Base-by-base conservation (phyloP, 2,888 invertebrate species). In the Rotaria macrura region DNA sequence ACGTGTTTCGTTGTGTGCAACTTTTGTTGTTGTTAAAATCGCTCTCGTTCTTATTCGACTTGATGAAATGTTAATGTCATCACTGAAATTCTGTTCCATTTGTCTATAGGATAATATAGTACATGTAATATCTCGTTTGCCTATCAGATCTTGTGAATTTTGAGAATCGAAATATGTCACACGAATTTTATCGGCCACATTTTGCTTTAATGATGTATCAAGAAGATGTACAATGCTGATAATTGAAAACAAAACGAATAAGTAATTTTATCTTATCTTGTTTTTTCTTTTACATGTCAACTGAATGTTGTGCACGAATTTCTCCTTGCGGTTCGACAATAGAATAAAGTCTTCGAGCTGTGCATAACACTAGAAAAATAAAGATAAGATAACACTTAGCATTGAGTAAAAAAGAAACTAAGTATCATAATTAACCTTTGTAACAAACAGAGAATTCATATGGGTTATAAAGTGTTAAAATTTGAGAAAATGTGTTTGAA, bases 271-370 rank as follows among this genome's bases (percentile, higher is more conserved):
- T 54, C 1, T 25, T 14, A 54, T 6, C 6, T 54, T 1, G 47
- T 25, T 65, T 34, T 34, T 49, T 49, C 49, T 49, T 12, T 65
- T 65, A 65, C 65, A 20, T 65, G n/a, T 79, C 79, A 25, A 79
- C 79, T 43, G 79, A 79, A 79, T 79, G 79, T 43, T 79, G 79
- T 25, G 43, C 25, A 43, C n/a, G 79, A 79, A 79, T 79, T n/a
- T 79, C 79, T 10, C 79, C 79, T 79, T 79, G 79, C 7, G 79
- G n/a, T 79, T 79, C 79, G n/a, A 17, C 79, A n/a, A 79, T 79
- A 79, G 43, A 43, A 43, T 79, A 79, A n/a, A 4, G 43, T 40
- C 79, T 23, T n/a, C 43, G 79, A 25, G 79, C 79, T 79, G 79
- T 79, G 43, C 79, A 79, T 79, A 79, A n/a, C 43, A 79, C 79